Base-by-base conservation (phyloP, 2,888 invertebrate species). In the Icerya purchasi region DNA sequence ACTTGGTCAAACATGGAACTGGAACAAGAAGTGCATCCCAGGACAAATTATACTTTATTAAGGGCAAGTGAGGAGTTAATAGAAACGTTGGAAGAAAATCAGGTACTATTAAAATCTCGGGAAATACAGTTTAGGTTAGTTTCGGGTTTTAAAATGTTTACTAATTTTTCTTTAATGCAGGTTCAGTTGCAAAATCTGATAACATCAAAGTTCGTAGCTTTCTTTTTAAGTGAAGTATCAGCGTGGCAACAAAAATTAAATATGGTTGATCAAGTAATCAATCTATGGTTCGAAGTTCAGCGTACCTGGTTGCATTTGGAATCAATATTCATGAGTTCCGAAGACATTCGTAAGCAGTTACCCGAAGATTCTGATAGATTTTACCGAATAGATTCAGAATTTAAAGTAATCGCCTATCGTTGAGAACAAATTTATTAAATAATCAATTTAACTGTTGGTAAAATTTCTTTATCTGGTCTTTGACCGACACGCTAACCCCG, bases 241-340 rank as follows among this genome's bases (percentile, higher is more conserved):
- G 75, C 79, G 55, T 96, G 96, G 96, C 94, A 94, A 71, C 84
- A 83, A 68, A 90, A 90, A 69, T 74, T 96, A 20, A 86, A 88
- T 62, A 80, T 88, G 64, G 93, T 94, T 49, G 96, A 96, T 74
- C 91, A 92, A 75, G 93, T 88, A 8, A 88, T 89, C 58, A 84
- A 86, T 1, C 77, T 86, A 3, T 90, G 90, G 89, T 90, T 93
- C 74, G 94, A 94, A 75, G 93, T 96, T 23, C 96, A 96, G 74
- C 77, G 94, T 60, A 93, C 93, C 22, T 96, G 96, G 96, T 88
- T 88, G 67, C 92, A 96, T 73, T 78, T 96, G 63, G 94, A 96
- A 74, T 92, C 92, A 67, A 96, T 96, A 70, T 96, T 96, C 71
- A 93, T 94, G 83, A 93, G 92, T 65, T 93, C 94, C 0, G 93